Evolutionary conservation across 2,113 vertebrate genomes (phyloP).

Genomic region (Excalfactoria chinensis): DNA sequence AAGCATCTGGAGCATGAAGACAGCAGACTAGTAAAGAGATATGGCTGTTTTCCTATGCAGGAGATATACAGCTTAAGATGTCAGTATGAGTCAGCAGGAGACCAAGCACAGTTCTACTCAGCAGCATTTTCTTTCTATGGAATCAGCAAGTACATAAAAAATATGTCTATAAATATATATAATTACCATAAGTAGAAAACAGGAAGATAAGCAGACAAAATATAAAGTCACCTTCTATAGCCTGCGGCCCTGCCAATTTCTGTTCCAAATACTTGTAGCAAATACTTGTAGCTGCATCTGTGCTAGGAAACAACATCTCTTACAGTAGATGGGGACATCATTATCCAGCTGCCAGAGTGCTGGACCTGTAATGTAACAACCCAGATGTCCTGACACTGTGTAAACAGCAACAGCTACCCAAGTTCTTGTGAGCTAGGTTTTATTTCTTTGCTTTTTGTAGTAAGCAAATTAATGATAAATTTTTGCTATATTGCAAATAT

Average conservation of each 20-base stretch:
- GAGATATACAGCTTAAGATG: neutral
- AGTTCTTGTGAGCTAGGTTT: neutral
- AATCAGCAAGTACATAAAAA: neutral
- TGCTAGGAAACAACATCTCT: neutral
- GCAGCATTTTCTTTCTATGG: neutral
- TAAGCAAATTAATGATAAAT: neutral
- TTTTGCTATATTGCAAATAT: neutral
- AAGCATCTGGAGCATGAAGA: neutral
- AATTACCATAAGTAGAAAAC: neutral
- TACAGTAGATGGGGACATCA: neutral
- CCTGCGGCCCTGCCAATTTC: neutral
- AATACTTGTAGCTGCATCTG: neutral
- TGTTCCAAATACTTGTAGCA: neutral
- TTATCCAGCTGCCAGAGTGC: neutral
- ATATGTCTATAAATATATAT: neutral
- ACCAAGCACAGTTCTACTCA: neutral
- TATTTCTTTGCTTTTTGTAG: neutral
- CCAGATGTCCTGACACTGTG: neutral
- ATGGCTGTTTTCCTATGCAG: neutral
- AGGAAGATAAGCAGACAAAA: neutral
- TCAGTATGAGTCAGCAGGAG: neutral
- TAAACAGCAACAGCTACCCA: neutral
- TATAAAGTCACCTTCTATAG: neutral
- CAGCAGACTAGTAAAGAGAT: neutral
- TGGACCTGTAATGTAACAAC: accelerated